Evolutionary conservation across 2,888 invertebrate genomes (phyloP), one percentile per base, ranked within the genome.

Genomic region (Sthenelais limicola): DNA sequence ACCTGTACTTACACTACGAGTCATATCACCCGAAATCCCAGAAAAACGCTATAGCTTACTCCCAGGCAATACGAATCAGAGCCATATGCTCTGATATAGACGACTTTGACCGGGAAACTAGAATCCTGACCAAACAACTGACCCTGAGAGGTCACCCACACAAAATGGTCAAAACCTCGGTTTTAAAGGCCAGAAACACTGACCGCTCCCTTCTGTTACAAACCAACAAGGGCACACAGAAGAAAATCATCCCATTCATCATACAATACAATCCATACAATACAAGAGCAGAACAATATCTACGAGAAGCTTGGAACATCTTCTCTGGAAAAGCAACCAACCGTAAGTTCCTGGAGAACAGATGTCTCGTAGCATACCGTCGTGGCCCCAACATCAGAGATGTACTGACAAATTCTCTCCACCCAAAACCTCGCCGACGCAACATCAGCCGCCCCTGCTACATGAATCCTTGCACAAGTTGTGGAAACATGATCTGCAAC

Each of bases 61-160:
- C 32, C 21, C 56, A 21, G 18, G 56, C 56, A 24, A 21, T 28
- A 28, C 56, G 56, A 24, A 33, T 33, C 30, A 12, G 32, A 12
- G 7, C 33, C n/a, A 56, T 56, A 9, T 56, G 56, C 32, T 56
- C 56, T 9, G 56, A 56, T 2, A 12, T 28, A 28, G 7, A 12
- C 3, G 56, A 56, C 18, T 56, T 56, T 21, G 32, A 56, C 5
- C 18, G 33, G 33, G 24, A 5, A 5, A 33, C 32, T 33, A 9
- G 18, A 3, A 32, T n/a, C 21, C 32, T 56, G 3, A 1, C 33
- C 28, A 28, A 32, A 56, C 2, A 28, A 24, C 24, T 56, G 30
- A 56, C 56, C 3, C 56, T 32, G 32, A 56, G 56, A 32, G 56
- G 56, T 3, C 56, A 56, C 56, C 56, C 56, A 2, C 56, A 56